Evolutionary conservation across 1,140 invertebrate genomes (phyloP).

Genomic region (Oppia nitens): DNA sequence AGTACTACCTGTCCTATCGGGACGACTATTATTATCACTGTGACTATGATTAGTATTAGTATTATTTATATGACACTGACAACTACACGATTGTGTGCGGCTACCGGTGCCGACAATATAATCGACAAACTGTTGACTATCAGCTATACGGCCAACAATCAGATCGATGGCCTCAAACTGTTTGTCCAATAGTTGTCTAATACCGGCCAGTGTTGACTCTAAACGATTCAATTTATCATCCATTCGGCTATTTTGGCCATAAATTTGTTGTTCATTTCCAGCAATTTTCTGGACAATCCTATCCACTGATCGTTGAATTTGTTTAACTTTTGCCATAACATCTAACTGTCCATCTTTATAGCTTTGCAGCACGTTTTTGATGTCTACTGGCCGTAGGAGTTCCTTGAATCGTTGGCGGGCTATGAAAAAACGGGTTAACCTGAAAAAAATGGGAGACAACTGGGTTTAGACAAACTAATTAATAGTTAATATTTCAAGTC

Average conservation of each 20-base stretch:
- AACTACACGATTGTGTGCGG: too few relatives aligned
- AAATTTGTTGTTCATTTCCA: neutral
- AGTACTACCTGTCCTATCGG: too few relatives aligned
- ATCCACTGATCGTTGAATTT: slow-evolving; percentile 31
- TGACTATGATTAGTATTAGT: too few relatives aligned
- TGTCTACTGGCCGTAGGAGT: slow-evolving; percentile 87
- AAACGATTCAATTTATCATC: neutral
- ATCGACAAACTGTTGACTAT: slow-evolving; percentile 3
- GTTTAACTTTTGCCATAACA: slow-evolving; percentile 64
- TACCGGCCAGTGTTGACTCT: neutral
- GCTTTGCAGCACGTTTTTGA: slow-evolving; percentile 89
- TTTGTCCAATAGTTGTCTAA: neutral
- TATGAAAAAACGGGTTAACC: slow-evolving; percentile 52
- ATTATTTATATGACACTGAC: too few relatives aligned
- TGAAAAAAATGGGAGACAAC: too few relatives aligned
- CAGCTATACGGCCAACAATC: neutral
- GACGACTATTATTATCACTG: too few relatives aligned
- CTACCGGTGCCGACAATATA: neutral
- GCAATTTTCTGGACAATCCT: neutral
- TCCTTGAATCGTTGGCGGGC: slow-evolving; percentile 80
- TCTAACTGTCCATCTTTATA: slow-evolving; percentile 80
- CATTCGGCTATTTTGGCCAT: neutral
- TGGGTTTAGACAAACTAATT: too few relatives aligned
- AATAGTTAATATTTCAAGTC: too few relatives aligned
- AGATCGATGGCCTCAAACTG: neutral